Base-by-base conservation (phyloP, 2,113 vertebrate genomes). In the Myotis brandtii region DNA sequence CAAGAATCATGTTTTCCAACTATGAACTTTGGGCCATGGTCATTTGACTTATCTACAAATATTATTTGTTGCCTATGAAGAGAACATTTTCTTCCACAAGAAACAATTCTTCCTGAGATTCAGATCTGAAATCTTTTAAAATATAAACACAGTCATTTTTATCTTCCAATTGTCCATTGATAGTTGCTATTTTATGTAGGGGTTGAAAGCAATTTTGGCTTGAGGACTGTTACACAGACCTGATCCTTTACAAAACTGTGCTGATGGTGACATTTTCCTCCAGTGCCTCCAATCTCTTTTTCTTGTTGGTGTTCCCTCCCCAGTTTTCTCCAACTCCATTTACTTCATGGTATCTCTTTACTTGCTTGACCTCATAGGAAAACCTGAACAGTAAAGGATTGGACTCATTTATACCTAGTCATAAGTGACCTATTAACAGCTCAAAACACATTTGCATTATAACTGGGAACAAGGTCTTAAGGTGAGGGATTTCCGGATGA, bases 31-130 rank as follows among this genome's bases (percentile, higher is more conserved):
- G 56, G n/a, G 9, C 27, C 32, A 75, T 23, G 14, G 64, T 4
- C 32, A 75, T 93, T 80, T 83, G 25, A 89, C 40, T 91, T 43
- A 4, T 89, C 73, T 16, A 64, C 25, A 72, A 86, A 62, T 62
- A 70, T 93, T 81, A 64, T 95, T 91, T 93, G 67, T 66, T 67
- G 32, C 40, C 21, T 69, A 40, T 73, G 52, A 91, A 80, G 12
- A 85, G 76, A 89, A 75, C 23, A 91, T 69, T 59, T 46, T 93
- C 25, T 88, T 73, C 59, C n/a, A 54, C 56, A 43, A 56, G 21
- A 32, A 86, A 30, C 17, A 77, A 37, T 77, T 86, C 9, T 37
- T 80, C 83, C 30, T 46, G 18, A 82, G 69, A 37, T n/a, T 93
- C 40, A 70, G 27, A 11, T 84, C 59, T 88, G 59, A 93, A 50